phyloP scores from a whole-genome alignment of 2,113 vertebrate species.

The Tenebrosternarchus preto region DNA sequence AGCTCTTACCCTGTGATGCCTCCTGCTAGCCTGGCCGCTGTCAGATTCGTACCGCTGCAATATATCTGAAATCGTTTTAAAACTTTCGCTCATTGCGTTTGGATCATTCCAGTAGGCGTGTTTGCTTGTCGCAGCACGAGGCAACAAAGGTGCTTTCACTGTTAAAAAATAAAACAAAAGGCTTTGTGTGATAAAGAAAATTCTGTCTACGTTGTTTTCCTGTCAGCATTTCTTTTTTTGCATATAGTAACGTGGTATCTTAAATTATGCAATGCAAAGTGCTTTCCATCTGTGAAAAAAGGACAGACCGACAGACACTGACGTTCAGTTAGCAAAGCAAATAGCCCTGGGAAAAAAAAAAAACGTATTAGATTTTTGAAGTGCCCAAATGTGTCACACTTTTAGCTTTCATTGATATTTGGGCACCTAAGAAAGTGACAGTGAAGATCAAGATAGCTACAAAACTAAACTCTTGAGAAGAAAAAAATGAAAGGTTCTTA shows the following conservation, averaged over 20 bases:
- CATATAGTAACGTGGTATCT: no score
- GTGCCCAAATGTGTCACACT: no score
- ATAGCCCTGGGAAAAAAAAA: no score
- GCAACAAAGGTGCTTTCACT: conserved; percentile 62
- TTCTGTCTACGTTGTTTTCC: conserved; percentile 43
- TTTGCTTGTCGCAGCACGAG: conserved; percentile 62
- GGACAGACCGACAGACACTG: no score
- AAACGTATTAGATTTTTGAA: no score
- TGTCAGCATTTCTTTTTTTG: neutral
- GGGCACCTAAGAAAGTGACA: neutral
- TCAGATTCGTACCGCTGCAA: conserved; percentile 50
- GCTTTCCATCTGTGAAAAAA: no score
- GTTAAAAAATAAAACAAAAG: conserved; percentile 56
- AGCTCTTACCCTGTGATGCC: conserved; percentile 71
- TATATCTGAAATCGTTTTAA: conserved; percentile 59
- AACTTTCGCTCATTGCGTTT: conserved; percentile 43
- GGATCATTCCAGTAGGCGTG: conserved; percentile 67
- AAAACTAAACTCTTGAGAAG: neutral
- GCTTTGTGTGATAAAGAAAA: no score
- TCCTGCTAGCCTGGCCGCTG: conserved; percentile 69
- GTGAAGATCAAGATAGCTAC: neutral
- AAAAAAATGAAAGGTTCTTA: neutral
- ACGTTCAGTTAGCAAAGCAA: no score
- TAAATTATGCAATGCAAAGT: neutral
- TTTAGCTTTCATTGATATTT: neutral